A percentile compares a stretch with the other conserved stretches of the same genome.
phyloP scores from a whole-genome alignment of 92 coral and sea anemone genomes.

The Epizoanthus ramosus region DNA sequence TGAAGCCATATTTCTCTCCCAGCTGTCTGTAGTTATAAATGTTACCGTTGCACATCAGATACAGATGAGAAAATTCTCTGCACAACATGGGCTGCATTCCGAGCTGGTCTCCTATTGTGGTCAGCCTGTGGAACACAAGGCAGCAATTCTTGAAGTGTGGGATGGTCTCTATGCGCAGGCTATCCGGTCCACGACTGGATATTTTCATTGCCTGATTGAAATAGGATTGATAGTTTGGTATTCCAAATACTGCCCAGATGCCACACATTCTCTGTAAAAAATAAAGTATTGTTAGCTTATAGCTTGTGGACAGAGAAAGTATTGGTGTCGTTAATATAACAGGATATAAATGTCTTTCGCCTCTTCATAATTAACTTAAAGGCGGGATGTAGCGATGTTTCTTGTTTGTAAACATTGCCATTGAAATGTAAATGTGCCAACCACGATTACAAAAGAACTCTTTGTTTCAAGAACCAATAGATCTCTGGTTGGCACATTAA shows the following conservation, averaged over 20 bases:
- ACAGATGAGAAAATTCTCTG: conserved; percentile 76
- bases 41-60: conserved; percentile 85
- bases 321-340: too few relatives aligned
- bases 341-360: too few relatives aligned
- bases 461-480: too few relatives aligned
- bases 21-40: conserved; percentile 86
- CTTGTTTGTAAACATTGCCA: too few relatives aligned
- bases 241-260: conserved; percentile 93
- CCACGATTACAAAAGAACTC: too few relatives aligned
- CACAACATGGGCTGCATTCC: conserved; percentile 97
- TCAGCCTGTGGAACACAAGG: conserved; percentile 83
- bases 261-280: conserved; percentile 71
- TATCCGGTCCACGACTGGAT: conserved; percentile 87
- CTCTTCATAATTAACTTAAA: too few relatives aligned
- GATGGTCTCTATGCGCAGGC: conserved; percentile 93
- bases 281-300: too few relatives aligned
- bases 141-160: conserved; percentile 88
- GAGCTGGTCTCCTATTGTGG: conserved; percentile 79
- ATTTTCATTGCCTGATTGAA: conserved; percentile 79
- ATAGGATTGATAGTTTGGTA: conserved; percentile 78
- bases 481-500: too few relatives aligned
- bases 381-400: too few relatives aligned
- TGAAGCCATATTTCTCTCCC: conserved; percentile 76
- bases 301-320: too few relatives aligned
- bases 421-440: too few relatives aligned